phyloP scores from a whole-genome alignment of 1,140 invertebrate genomes.

The Copidosoma floridanum region DNA sequence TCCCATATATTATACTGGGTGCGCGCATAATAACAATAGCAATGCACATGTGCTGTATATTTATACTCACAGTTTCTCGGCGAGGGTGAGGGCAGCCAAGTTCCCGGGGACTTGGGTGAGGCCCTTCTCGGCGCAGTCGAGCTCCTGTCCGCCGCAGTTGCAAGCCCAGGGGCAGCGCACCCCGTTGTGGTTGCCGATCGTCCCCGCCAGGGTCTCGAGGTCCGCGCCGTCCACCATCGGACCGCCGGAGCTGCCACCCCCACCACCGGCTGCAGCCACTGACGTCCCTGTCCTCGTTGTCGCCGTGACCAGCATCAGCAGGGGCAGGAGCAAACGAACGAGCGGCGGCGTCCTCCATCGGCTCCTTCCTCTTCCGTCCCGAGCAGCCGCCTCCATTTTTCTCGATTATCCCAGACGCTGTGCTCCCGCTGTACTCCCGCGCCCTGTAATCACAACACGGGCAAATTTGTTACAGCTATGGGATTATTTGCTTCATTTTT shows the following conservation, averaged over 20 bases:
- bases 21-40: no score
- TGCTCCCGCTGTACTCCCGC: no score
- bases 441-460: no score
- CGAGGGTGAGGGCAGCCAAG: constrained; percentile 64
- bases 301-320: neutral
- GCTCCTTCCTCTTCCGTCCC: neutral
- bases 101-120: constrained; percentile 76
- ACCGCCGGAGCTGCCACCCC: neutral
- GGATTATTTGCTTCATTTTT: no score
- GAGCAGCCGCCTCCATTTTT: neutral
- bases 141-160: constrained; percentile 70
- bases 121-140: constrained; percentile 79
- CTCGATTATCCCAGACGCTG: neutral
- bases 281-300: neutral
- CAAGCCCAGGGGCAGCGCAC: constrained; percentile 75
- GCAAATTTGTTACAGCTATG: no score
- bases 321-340: neutral
- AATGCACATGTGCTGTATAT: no score
- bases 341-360: neutral
- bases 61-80: constrained; percentile 82
- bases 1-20: no score
- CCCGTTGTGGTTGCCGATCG: constrained; percentile 44
- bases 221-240: neutral
- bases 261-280: neutral
- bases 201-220: constrained; percentile 16